These are phyloP conservation scores for Orthonevra nobilis DNA, from an alignment of 2,888 invertebrate genomes.

Conservation along the genomic window DNA sequence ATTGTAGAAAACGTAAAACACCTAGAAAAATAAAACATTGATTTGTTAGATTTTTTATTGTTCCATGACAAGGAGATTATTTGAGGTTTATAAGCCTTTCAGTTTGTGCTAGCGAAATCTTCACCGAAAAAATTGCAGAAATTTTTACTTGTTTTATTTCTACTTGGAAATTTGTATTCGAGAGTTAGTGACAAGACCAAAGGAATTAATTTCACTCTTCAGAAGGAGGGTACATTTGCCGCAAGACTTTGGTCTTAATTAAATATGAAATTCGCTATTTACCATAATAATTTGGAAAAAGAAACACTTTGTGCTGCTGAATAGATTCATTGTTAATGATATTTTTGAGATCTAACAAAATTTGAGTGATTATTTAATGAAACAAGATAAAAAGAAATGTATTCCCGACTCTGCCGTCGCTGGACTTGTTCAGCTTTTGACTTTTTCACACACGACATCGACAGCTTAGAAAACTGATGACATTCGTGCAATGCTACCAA, in stretches of 20 bases:
- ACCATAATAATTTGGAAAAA: slow-evolving; percentile 74
- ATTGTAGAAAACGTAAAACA: slow-evolving; percentile 83
- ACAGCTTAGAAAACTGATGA: slow-evolving; percentile 34
- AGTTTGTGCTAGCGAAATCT: too few species aligned
- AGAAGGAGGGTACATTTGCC: slow-evolving; percentile 4
- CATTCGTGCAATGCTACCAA: slow-evolving; percentile 44
- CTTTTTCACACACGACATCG: slow-evolving; percentile 43
- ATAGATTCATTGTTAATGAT: slow-evolving; percentile 73
- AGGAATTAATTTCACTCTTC: too few species aligned
- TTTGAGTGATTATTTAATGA: slow-evolving; percentile 49
- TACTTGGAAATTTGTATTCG: too few species aligned
- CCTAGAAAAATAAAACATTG: slow-evolving; percentile 72
- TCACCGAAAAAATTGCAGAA: too few species aligned
- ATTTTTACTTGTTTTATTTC: too few species aligned
- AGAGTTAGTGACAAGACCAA: too few species aligned
- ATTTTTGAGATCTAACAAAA: slow-evolving; percentile 16
- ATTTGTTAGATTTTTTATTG: too few species aligned
- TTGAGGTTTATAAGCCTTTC: too few species aligned
- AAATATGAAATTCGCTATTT: slow-evolving; percentile 56
- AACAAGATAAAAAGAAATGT: slow-evolving; percentile 47
- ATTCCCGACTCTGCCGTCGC: slow-evolving; percentile 57
- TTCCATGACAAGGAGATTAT: too few species aligned
- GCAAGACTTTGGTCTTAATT: slow-evolving; percentile 31
- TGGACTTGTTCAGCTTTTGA: slow-evolving; percentile 27
- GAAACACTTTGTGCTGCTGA: slow-evolving; percentile 73